A percentile compares a stretch with the other conserved stretches of the same genome.
Evolutionary conservation across 2,113 vertebrate species (phyloP).

Genomic region (Pterocles gutturalis): DNA sequence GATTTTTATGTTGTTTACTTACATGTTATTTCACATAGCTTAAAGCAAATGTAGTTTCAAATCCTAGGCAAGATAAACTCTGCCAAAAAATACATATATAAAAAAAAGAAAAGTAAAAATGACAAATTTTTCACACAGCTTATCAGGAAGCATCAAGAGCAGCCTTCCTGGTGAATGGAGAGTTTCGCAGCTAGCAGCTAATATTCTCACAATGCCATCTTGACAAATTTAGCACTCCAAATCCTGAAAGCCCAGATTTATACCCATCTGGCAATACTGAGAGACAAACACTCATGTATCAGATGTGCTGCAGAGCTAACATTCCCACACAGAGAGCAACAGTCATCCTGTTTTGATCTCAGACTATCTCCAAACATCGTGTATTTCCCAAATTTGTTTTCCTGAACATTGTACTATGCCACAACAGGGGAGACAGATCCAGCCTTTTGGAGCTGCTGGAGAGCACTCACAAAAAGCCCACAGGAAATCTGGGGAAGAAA

Average conservation of each 20-base stretch:
- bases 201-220: slow-evolving; percentile 52
- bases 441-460: not conserved
- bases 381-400: not conserved
- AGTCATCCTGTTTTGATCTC: slow-evolving; percentile 21
- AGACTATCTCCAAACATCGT: not conserved
- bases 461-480: slow-evolving; percentile 7
- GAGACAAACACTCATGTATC: slow-evolving; percentile 41
- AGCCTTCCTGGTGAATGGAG: not conserved
- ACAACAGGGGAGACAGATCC: not conserved
- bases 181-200: slow-evolving; percentile 35
- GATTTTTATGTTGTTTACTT: slow-evolving; percentile 42
- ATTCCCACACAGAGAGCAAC: not conserved
- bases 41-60: slow-evolving; percentile 33
- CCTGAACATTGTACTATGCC: not conserved
- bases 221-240: slow-evolving; percentile 56
- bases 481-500: not conserved
- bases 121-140: not conserved
- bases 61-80: not conserved
- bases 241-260: slow-evolving; percentile 52
- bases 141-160: slow-evolving; percentile 15
- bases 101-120: not conserved
- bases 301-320: slow-evolving; percentile 27
- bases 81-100: not conserved
- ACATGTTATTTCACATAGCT: not conserved
- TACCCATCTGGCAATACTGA: slow-evolving; percentile 48